Evolutionary conservation across 1,140 invertebrate species (phyloP).

Genomic region (Teleogryllus occipitalis): DNA sequence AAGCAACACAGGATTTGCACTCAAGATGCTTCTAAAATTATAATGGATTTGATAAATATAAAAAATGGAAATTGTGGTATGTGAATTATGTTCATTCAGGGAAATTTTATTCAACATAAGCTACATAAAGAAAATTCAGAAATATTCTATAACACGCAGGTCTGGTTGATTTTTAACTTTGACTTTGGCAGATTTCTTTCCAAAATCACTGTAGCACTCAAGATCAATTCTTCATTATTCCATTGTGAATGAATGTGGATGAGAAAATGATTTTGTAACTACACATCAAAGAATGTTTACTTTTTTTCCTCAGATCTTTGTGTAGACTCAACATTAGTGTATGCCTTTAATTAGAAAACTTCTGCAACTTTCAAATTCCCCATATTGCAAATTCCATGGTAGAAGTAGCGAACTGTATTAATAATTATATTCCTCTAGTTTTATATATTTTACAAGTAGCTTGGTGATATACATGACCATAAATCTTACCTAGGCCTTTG

Average conservation of each 20-base stretch:
- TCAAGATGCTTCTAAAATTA: too few relatives aligned
- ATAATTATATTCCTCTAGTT: not conserved
- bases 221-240: not conserved
- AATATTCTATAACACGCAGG: not conserved
- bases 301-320: not conserved
- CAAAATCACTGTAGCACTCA: not conserved
- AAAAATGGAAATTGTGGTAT: too few relatives aligned
- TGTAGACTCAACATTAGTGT: not conserved
- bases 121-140: too few relatives aligned
- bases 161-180: not conserved
- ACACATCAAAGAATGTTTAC: not conserved
- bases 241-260: slow-evolving; percentile 1
- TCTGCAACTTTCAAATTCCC: slow-evolving; percentile 1
- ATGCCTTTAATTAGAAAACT: not conserved
- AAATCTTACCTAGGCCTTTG: not conserved
- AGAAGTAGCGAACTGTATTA: not conserved
- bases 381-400: not conserved
- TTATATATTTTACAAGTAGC: not conserved
- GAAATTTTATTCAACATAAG: too few relatives aligned
- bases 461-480: not conserved
- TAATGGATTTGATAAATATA: too few relatives aligned
- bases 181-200: not conserved
- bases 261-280: slow-evolving; percentile 1
- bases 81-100: too few relatives aligned
- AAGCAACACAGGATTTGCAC: too few relatives aligned